Evolutionary conservation across 1,140 invertebrate species (phyloP).

Genomic region (Adoxophyes honmai): DNA sequence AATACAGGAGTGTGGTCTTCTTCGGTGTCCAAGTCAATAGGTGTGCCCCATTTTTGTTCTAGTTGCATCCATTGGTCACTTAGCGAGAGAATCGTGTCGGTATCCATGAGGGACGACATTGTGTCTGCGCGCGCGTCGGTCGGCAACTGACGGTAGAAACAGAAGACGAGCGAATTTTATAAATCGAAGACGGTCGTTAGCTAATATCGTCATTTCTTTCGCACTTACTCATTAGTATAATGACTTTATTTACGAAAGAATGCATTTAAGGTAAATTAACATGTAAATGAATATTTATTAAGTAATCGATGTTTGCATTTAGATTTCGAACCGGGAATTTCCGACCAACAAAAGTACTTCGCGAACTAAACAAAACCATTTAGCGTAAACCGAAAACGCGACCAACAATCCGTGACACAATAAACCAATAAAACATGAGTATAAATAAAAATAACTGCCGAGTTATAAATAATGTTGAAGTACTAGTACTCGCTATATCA

Average conservation of each 20-base stretch:
- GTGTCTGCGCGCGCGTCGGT: too few relatives aligned
- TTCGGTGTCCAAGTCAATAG: constrained; percentile 57
- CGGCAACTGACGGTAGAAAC: too few relatives aligned
- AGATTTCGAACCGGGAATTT: neutral
- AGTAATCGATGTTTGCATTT: too few relatives aligned
- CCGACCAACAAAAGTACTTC: neutral
- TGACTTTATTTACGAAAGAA: too few relatives aligned
- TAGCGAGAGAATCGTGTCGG: constrained; percentile 47
- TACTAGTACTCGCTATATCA: constrained; percentile 50
- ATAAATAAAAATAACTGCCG: constrained; percentile 73
- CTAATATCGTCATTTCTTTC: too few relatives aligned
- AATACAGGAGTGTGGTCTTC: constrained; percentile 37
- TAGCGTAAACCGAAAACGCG: constrained; percentile 45
- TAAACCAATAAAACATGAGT: constrained; percentile 69
- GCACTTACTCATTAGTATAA: too few relatives aligned
- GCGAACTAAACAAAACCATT: constrained; percentile 31
- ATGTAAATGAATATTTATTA: too few relatives aligned
- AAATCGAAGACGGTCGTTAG: too few relatives aligned
- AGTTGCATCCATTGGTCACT: constrained; percentile 57
- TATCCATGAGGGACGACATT: constrained; percentile 27
- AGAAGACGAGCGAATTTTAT: too few relatives aligned
- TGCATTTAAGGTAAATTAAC: too few relatives aligned
- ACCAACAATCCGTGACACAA: constrained; percentile 59
- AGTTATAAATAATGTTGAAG: constrained; percentile 59
- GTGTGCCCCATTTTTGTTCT: constrained; percentile 55